Conservation (phyloP, 2,113 vertebrate species). For the Actinemys pallida region DNA sequence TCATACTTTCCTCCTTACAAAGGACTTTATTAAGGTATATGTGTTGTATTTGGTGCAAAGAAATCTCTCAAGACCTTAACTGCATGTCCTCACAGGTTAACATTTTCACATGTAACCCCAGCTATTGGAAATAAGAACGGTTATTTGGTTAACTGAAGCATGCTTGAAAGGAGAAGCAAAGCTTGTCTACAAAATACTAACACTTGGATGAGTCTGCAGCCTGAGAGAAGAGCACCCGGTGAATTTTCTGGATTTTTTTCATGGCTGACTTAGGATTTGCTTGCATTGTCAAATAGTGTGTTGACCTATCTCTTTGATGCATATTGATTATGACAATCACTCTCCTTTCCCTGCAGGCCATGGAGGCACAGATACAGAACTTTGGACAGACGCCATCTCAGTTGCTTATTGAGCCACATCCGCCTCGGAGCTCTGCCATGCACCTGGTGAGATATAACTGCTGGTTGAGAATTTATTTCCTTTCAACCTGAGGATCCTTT, state of each 20-base stretch:
- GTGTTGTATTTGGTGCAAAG: conserved; percentile 51
- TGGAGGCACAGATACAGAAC: conserved; percentile 97
- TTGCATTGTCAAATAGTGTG: conserved; percentile 91
- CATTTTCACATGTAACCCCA: conserved; percentile 81
- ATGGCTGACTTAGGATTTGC: conserved; percentile 93
- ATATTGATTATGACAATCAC: conserved; percentile 91
- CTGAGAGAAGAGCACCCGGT: conserved; percentile 84
- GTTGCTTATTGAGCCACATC: conserved; percentile 99
- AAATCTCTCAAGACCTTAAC: conserved; percentile 76
- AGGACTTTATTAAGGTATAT: conserved; percentile 84
- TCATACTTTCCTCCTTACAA: conserved; percentile 83
- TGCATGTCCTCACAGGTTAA: conserved; percentile 91
- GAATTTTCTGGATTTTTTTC: conserved; percentile 87
- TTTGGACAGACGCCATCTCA: conserved; percentile 99
- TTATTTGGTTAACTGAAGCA: conserved; percentile 93
- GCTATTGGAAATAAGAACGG: conserved; percentile 85
- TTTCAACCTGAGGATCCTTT: conserved; percentile 42
- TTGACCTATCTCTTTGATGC: conserved; percentile 93
- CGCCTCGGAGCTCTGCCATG: conserved; percentile 99
- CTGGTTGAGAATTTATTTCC: conserved; percentile 75
- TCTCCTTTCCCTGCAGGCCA: conserved; percentile 91
- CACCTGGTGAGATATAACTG: conserved; percentile 94
- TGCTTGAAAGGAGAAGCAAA: conserved; percentile 93
- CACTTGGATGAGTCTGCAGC: conserved; percentile 94
- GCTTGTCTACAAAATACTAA: conserved; percentile 96